A percentile compares a stretch with the other conserved stretches of the same genome.
Evolutionary conservation across 2,797 vertebrate species (phyloP).

Genomic region (Helarctos malayanus): DNA sequence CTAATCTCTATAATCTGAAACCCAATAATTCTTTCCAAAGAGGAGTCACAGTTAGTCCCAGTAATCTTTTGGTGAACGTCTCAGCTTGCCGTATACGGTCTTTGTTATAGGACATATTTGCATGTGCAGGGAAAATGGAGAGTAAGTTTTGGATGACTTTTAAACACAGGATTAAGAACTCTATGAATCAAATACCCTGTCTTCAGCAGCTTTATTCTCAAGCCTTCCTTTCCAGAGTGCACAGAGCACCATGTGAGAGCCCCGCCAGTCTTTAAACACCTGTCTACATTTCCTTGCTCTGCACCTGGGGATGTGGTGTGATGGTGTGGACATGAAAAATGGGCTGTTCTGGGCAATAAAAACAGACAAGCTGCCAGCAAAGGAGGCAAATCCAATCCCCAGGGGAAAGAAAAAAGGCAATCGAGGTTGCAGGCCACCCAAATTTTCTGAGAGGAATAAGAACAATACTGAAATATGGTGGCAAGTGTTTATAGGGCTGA

Average conservation of each 20-base stretch:
- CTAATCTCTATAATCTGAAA: conserved; percentile 4
- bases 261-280: fast-evolving
- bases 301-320: not conserved
- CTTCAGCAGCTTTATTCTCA: not conserved
- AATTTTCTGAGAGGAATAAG: not conserved
- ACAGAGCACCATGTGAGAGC: fast-evolving
- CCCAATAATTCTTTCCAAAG: not conserved
- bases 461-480: not conserved
- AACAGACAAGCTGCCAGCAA: not conserved
- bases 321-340: not conserved
- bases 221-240: not conserved
- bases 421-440: not conserved
- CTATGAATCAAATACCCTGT: not conserved
- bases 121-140: not conserved
- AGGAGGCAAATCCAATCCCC: not conserved
- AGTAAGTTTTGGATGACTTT: not conserved
- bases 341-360: too few species aligned
- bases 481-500: fast-evolving
- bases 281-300: not conserved
- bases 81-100: not conserved
- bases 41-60: not conserved
- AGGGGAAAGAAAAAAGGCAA: not conserved
- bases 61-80: not conserved
- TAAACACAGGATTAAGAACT: not conserved
- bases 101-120: not conserved